phyloP scores from a whole-genome alignment of 2,888 invertebrate genomes.

The Leptinotarsa rubiginosa region DNA sequence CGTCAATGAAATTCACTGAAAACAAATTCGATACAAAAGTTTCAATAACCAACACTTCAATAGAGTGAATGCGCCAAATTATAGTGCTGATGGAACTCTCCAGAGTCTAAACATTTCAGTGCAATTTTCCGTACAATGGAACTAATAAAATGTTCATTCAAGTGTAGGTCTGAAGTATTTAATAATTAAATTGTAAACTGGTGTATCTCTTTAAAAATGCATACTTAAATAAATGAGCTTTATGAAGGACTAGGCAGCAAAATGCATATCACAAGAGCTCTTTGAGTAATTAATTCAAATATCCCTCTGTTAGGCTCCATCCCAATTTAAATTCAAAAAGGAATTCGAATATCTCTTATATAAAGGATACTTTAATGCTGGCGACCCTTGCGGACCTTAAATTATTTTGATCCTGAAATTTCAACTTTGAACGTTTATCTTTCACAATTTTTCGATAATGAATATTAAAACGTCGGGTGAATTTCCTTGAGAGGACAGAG shows the following conservation, averaged over 20 bases:
- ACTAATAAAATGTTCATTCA: conserved; percentile 28
- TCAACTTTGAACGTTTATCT: conserved; percentile 23
- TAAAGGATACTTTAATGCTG: conserved; percentile 39
- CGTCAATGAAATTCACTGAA: background rate
- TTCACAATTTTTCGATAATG: background rate
- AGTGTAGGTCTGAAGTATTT: conserved; percentile 34
- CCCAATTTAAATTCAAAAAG: conserved; percentile 45
- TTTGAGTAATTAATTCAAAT: conserved; percentile 52
- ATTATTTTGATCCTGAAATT: conserved; percentile 37
- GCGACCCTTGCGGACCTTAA: conserved; percentile 36
- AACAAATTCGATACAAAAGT: background rate
- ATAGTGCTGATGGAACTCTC: background rate
- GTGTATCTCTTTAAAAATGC: conserved; percentile 41
- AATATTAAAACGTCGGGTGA: background rate
- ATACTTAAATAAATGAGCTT: conserved; percentile 42
- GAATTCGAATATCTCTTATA: conserved; percentile 42
- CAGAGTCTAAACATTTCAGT: conserved; percentile 16
- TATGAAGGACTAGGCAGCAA: conserved; percentile 43
- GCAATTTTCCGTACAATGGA: conserved; percentile 15
- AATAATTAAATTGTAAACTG: conserved; percentile 40
- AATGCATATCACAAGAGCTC: conserved; percentile 43
- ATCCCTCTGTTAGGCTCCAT: conserved; percentile 38
- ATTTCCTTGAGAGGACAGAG: too few relatives aligned
- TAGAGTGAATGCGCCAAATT: background rate
- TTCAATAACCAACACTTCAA: background rate